A percentile compares a stretch with the other conserved stretches of the same genome.
phyloP scores from a whole-genome alignment of 92 coral and sea anemone species.

The Pocillopora meandrina region DNA sequence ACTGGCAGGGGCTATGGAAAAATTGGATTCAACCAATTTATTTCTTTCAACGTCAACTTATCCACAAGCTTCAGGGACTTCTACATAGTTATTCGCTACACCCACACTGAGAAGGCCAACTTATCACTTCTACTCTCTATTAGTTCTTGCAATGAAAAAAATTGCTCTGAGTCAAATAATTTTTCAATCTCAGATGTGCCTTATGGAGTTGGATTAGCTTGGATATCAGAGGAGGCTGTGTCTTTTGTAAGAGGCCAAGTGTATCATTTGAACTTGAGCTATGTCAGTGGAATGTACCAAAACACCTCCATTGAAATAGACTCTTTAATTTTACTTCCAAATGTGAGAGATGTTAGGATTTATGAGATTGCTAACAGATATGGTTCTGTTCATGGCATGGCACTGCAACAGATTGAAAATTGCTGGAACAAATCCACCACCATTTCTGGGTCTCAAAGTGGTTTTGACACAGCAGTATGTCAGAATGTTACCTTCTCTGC shows the following conservation, averaged over 20 bases:
- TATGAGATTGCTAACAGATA: constrained; percentile 45
- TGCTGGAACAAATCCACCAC: constrained; percentile 74
- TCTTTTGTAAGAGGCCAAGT: constrained; percentile 52
- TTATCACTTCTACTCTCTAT: constrained; percentile 46
- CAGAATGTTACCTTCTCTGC: constrained; percentile 80
- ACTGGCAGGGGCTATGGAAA: constrained; percentile 90
- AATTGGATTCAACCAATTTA: constrained; percentile 55
- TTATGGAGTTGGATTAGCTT: constrained; percentile 67
- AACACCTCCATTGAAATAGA: constrained; percentile 77
- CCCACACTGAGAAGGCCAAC: constrained; percentile 35
- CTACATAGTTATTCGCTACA: constrained; percentile 70
- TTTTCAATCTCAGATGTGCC: constrained; percentile 23
- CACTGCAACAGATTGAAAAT: constrained; percentile 28
- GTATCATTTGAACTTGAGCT: constrained; percentile 74
- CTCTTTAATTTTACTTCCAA: constrained; percentile 75
- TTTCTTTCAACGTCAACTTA: constrained; percentile 56
- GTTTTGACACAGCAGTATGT: constrained; percentile 50
- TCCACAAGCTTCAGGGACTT: constrained; percentile 42
- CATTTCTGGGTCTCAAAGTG: constrained; percentile 29
- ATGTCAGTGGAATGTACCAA: constrained; percentile 22
- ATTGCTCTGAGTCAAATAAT: constrained; percentile 51
- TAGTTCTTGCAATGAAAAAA: constrained; percentile 36
- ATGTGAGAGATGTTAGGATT: constrained; percentile 50
- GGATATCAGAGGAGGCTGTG: constrained; percentile 51
- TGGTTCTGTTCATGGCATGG: constrained; percentile 62